Conservation (phyloP, 2,113 vertebrate genomes). For the Pipra filicauda region DNA sequence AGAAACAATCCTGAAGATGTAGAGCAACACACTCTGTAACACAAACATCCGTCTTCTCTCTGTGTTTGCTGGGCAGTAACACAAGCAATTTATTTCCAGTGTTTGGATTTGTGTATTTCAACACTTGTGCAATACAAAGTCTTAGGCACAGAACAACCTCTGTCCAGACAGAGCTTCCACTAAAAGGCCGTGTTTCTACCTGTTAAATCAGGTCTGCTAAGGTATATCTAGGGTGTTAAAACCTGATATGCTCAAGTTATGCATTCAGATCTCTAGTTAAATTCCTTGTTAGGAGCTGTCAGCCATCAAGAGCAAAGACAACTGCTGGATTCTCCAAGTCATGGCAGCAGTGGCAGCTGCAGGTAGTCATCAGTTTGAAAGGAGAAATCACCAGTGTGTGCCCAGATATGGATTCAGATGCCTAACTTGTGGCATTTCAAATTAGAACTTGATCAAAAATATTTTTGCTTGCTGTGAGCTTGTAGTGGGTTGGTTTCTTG, state of each 20-base stretch:
- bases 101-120: neutral
- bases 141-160: neutral
- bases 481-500: too few species aligned
- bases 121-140: neutral
- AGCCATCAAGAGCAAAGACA: neutral
- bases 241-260: neutral
- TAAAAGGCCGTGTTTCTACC: neutral
- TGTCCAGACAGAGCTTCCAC: neutral
- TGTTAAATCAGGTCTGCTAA: neutral
- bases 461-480: neutral
- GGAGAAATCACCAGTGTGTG: neutral
- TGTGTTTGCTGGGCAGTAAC: neutral
- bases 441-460: neutral
- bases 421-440: neutral
- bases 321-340: neutral
- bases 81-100: neutral
- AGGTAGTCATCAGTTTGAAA: neutral
- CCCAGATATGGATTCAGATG: neutral
- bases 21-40: neutral
- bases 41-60: neutral
- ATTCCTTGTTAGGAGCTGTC: neutral
- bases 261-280: neutral
- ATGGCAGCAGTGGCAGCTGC: neutral
- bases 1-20: neutral
- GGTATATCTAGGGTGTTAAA: neutral